Evolutionary conservation across 2,113 vertebrate species (phyloP), one percentile per base, ranked within the genome.

Genomic region (Todiramphus chloris): DNA sequence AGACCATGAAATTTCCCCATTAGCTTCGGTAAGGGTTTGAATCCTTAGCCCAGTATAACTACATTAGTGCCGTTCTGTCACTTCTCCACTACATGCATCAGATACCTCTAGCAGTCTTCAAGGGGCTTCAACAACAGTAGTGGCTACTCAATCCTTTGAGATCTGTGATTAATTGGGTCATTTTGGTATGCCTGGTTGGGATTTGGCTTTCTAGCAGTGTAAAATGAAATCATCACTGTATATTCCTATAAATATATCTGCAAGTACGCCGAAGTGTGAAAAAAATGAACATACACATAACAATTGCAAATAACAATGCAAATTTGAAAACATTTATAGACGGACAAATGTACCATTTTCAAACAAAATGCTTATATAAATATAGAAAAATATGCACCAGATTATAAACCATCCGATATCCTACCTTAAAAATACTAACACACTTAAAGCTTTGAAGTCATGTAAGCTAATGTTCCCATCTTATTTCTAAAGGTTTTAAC

Each of bases 1-100:
- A 75, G 41, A 80, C 4, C 24, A 50, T 9, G 5, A 51, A 84
- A 31, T 12, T 83, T 86, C 53, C 67, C 8, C 20, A 62, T 78
- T 63, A 43, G 3, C 25, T 72, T 23, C 66, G n/a, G 33, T 69
- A 33, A 82, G 30, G 27, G 31, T 51, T 83, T 63, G n/a, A 68
- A 51, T 55, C 3, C 1, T 75, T 35, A 84, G 19, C 8, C 48
- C n/a, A 46, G 18, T 5, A 30, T 60, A 91, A 83, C 14, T 33
- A 9, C 1, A 3, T 35, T 24, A 62, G 37, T 16, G 14, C 25
- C 48, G 23, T 56, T 44, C 66, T 64, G 48, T 6, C 43, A 46
- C 41, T 7, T 6, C 25, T 64, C 84, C 66, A 23, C 30, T 43
- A 33, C 0, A 0, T 4, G 4, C 4, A 2, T 68, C 20, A 33